Evolutionary conservation across 2,888 invertebrate species (phyloP), one percentile per base, ranked within the genome.

Genomic region (Exephanes ischioxanthus): DNA sequence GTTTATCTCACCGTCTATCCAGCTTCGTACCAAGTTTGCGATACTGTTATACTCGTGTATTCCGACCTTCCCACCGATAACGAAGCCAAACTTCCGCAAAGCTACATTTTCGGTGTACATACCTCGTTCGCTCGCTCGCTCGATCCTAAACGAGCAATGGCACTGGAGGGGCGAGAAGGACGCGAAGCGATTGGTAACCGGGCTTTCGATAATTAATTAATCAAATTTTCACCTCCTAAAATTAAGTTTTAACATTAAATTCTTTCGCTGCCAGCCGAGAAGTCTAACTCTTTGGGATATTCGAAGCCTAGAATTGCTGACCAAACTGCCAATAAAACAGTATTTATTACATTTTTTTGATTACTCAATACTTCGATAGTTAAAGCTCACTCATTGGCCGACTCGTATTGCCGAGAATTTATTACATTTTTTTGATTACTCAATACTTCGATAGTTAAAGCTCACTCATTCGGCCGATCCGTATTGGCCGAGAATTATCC

Each of bases 81-180:
- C 26, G 58, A 58, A 58, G 58, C 45, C 58, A 58, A 58, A 26
- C 26, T 58, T 58, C 58, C 58, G 58, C 3, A 26, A 22, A 58
- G 58, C 58, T 61, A 45, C 33, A 72, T 55, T 55, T 78, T 63
- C 48, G 61, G 33, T 67, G 58, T 48, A 68, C 9, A 33, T 61
- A 73, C 58, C 72, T 68, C 75, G 58, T 58, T 1, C 26, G 22
- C 11, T 58, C 58, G 26, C 58, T 58, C 11, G 58, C 3, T 3
- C 9, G 58, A 2, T 84, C 75, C 80, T 80, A 77, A 84, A 82
- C 78, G 55, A 55, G 55, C 55, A 55, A 55, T 55, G 22, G 19
- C 19, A 1, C 19, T 2, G 55, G 55, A 26, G 16, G 26, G 48
- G 19, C 9, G 30, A 70, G 19, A 37, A 41, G 37, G 26, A 78